Percentiles rank a stretch among this genome's conserved stretches.
These are phyloP conservation scores for Holacanthella duospinosa DNA, from an alignment of 2,888 invertebrate genomes.

Conservation along the genomic window DNA sequence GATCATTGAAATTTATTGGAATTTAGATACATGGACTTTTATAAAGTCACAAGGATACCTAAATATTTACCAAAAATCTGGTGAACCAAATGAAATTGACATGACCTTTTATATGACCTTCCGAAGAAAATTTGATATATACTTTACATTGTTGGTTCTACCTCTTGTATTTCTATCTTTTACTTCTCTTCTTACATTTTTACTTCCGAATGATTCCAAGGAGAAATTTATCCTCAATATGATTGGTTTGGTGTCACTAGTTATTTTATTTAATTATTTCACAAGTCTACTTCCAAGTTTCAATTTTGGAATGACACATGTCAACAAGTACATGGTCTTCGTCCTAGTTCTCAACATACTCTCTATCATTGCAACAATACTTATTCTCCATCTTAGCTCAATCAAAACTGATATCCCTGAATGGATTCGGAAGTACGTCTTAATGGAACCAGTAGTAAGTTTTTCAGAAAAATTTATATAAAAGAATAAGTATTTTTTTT, in stretches of 20 bases:
- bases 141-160: background rate
- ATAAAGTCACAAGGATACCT: background rate
- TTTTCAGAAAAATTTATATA: background rate
- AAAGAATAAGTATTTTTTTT: no score
- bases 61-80: background rate
- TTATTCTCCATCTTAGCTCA: background rate
- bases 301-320: background rate
- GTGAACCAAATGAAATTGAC: background rate
- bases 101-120: background rate
- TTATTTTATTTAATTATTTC: background rate
- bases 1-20: conserved; percentile 1
- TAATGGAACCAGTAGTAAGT: background rate
- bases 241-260: background rate
- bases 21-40: background rate
- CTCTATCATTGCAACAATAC: background rate
- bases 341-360: background rate
- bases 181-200: background rate
- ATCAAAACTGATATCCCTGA: background rate
- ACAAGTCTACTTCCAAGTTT: background rate
- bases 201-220: background rate
- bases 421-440: background rate
- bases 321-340: background rate
- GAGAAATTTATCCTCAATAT: background rate
- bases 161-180: background rate
- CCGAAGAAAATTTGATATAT: background rate